Conservation (phyloP, 2,113 vertebrate species). For the Nothobranchius furzeri region DNA sequence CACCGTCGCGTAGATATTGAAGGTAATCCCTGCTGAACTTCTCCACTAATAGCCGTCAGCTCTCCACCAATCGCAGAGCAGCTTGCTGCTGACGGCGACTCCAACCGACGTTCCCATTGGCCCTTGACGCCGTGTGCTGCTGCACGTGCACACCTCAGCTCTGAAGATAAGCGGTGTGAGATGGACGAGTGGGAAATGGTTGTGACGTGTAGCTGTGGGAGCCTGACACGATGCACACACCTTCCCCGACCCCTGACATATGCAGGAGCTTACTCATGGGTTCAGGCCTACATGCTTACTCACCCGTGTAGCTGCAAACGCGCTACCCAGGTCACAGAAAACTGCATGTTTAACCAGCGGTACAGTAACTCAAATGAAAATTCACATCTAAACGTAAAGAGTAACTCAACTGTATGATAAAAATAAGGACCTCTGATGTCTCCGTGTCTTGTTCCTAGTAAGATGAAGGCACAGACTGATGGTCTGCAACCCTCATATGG, state of each 20-base stretch:
- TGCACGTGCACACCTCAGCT: constrained; percentile 12
- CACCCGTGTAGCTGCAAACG: constrained; percentile 9
- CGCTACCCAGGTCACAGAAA: background rate
- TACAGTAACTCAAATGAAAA: too few relatives aligned
- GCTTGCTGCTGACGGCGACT: constrained; percentile 12
- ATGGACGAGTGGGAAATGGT: constrained; percentile 46
- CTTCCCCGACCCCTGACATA: constrained; percentile 15
- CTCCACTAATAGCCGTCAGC: constrained; percentile 34
- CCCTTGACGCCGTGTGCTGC: background rate
- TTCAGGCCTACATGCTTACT: constrained; percentile 9
- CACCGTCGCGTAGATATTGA: constrained; percentile 64
- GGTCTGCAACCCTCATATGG: too few relatives aligned
- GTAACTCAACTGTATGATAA: too few relatives aligned
- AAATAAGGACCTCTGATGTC: too few relatives aligned
- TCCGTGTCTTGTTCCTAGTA: too few relatives aligned
- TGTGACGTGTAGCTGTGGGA: constrained; percentile 43
- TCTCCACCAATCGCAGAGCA: constrained; percentile 35
- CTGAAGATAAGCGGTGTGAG: constrained; percentile 17
- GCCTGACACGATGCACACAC: constrained; percentile 19
- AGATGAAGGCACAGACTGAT: too few relatives aligned
- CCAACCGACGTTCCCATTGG: constrained; percentile 23
- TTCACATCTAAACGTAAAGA: too few relatives aligned
- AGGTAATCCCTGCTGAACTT: constrained; percentile 67
- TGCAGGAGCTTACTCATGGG: constrained; percentile 11
- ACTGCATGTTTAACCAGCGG: background rate